These are phyloP conservation scores for Gymnopithys bicolor DNA, from an alignment of 2,797 vertebrate genomes.

Conservation along the genomic window DNA sequence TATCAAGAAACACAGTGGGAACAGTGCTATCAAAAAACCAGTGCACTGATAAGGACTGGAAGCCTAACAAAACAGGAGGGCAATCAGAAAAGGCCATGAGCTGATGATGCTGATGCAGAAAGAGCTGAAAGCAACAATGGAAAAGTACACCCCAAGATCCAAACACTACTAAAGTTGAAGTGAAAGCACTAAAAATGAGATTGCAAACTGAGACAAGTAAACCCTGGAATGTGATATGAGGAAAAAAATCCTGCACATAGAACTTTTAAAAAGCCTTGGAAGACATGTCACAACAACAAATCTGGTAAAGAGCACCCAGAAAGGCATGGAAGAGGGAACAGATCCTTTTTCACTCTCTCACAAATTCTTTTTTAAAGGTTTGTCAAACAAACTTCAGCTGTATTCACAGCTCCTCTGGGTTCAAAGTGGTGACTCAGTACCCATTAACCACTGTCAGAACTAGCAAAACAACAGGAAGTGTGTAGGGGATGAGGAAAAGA, in stretches of 20 bases:
- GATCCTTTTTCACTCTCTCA: not conserved
- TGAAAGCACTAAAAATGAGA: not conserved
- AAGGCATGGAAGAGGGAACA: not conserved
- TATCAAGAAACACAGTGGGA: not conserved
- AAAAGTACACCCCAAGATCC: not conserved
- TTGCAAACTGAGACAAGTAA: not conserved
- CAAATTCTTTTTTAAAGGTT: not conserved
- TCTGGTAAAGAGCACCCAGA: not conserved
- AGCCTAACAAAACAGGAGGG: not conserved
- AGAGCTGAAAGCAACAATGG: not conserved
- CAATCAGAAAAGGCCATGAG: not conserved
- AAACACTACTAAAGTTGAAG: not conserved
- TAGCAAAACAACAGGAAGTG: not conserved
- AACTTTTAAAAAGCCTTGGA: not conserved
- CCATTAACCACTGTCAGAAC: not conserved
- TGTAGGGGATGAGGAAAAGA: not conserved
- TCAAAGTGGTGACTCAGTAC: not conserved
- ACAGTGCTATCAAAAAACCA: accelerated
- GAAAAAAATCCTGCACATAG: not conserved
- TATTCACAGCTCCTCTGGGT: not conserved
- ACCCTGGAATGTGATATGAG: not conserved
- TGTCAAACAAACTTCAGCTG: not conserved
- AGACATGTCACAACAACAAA: not conserved
- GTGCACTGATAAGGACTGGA: not conserved
- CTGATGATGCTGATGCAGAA: not conserved